Base-by-base conservation (phyloP, 2,888 invertebrate genomes). In the Cryptophagus acutangulus region DNA sequence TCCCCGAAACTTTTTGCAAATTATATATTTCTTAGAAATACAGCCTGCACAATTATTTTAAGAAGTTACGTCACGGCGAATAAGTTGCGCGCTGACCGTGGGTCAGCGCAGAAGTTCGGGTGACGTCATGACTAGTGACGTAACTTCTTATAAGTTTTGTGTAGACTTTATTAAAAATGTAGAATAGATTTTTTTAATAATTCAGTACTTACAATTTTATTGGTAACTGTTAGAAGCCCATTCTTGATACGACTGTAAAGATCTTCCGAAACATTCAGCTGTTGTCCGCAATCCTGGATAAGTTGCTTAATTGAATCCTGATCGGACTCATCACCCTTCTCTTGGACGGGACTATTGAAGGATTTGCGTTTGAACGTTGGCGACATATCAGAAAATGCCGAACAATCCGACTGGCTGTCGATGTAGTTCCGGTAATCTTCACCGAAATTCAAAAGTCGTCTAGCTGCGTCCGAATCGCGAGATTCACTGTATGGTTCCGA, bases 401-500 rank as follows among this genome's bases (percentile, higher is more conserved):
- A 86, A 71, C 89, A 87, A 71, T 91, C 91, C 0, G 90, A 91
- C 63, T 90, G 90, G 47, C 90, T 90, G 72, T 90, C 91, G 36
- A 92, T 75, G 71, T 83, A 90, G 58, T 85, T 86, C 63, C 90
- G 78, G 71, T 92, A 92, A 70, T 92, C 91, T 67, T 92, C 91
- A 18, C 90, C 90, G 63, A 90, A 90, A 63, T 91, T 89, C 50
- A 90, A 71, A 12, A 91, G 72, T 46, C 82, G 78, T 43, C 88
- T 78, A 25, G 90, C 87, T 18, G 87, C 84, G 69, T 91, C 90
- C 1, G 88, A 84, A 66, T 92, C 91, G 3, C 82, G 81, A 33
- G 82, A 79, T 71, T 92, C 92, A 41, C 91, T 91, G 68, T 91
- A 91, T 16, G 87, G 82, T 66, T 92, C 92, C 26, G 90, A 90